phyloP scores from a whole-genome alignment of 2,113 vertebrate genomes.

The Mandrillus leucophaeus region DNA sequence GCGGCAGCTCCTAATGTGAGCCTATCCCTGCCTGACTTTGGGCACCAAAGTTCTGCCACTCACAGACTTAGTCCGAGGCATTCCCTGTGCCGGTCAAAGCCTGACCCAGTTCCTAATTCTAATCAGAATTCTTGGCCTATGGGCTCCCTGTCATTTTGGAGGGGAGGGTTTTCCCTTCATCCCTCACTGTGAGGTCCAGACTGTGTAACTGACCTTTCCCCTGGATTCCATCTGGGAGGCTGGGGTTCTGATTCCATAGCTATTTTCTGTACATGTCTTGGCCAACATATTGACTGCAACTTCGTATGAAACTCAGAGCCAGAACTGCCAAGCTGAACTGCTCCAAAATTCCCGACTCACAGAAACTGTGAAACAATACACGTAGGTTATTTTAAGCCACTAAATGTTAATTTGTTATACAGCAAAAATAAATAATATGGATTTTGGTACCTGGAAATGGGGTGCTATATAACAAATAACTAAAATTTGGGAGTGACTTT shows the following conservation, averaged over 20 bases:
- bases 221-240: not conserved
- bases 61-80: not conserved
- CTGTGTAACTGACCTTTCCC: not conserved
- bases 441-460: not conserved
- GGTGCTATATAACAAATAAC: not conserved
- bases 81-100: not conserved
- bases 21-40: not conserved
- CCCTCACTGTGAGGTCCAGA: not conserved
- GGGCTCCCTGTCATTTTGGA: not conserved
- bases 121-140: not conserved
- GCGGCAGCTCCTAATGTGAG: not conserved
- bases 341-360: not conserved
- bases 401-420: not conserved
- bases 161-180: not conserved
- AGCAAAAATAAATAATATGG: not conserved
- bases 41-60: no score
- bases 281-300: not conserved
- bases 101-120: not conserved
- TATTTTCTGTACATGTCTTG: not conserved
- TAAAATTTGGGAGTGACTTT: not conserved
- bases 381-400: not conserved
- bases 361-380: not conserved
- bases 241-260: not conserved
- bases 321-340: not conserved
- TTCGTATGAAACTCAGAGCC: not conserved